These are phyloP conservation scores for Sebastolobus altivelis DNA, from an alignment of 2,797 vertebrate species.

Conservation along the genomic window DNA sequence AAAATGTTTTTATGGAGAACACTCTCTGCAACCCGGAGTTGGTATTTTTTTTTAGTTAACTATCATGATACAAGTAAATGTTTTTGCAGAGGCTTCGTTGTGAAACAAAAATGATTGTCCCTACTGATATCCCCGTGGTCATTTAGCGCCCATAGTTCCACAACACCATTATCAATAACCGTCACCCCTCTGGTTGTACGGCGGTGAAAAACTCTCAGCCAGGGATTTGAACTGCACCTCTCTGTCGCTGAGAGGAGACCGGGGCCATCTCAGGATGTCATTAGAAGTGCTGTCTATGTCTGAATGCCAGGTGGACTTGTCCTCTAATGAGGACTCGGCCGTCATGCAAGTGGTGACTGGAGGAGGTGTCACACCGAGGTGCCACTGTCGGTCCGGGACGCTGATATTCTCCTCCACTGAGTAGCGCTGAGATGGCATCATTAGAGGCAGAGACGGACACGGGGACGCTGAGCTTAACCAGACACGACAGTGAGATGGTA, in stretches of 20 bases:
- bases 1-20: neutral
- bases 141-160: slow-evolving; percentile 59
- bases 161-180: slow-evolving; percentile 59
- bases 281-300: slow-evolving; percentile 67
- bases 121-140: slow-evolving; percentile 35
- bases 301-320: slow-evolving; percentile 73
- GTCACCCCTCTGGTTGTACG: slow-evolving; percentile 61
- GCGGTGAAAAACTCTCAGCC: slow-evolving; percentile 41
- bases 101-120: slow-evolving; percentile 48
- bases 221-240: slow-evolving; percentile 65
- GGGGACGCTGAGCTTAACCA: slow-evolving; percentile 41
- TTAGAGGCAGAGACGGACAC: slow-evolving; percentile 62
- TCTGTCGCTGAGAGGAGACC: slow-evolving; percentile 58
- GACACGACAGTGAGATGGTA: slow-evolving; percentile 48
- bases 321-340: slow-evolving; percentile 72
- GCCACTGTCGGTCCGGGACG: slow-evolving; percentile 58
- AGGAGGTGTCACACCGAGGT: slow-evolving; percentile 65
- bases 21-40: neutral
- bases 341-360: slow-evolving; percentile 62
- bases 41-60: slow-evolving; percentile 14
- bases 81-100: slow-evolving; percentile 10
- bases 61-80: slow-evolving; percentile 7
- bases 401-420: slow-evolving; percentile 51
- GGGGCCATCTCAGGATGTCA: slow-evolving; percentile 71
- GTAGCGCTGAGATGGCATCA: slow-evolving; percentile 66